Evolutionary conservation across 2,113 vertebrate species (phyloP).

Genomic region (Capreolus pygargus): DNA sequence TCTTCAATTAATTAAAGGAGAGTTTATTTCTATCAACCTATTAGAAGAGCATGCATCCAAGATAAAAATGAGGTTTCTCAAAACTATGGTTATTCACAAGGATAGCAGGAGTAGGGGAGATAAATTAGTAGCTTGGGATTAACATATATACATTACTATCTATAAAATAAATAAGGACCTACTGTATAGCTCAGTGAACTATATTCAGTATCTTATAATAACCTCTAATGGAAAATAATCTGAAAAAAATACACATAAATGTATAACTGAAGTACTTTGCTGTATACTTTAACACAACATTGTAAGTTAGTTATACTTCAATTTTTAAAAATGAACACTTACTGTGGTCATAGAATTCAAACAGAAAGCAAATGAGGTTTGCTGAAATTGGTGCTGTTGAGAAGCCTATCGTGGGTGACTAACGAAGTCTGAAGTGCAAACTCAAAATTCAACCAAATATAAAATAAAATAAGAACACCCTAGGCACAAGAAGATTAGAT

Average conservation of each 20-base stretch:
- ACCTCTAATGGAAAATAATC: not conserved
- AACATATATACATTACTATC: not conserved
- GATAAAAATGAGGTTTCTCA: not conserved
- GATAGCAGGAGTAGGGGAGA: not conserved
- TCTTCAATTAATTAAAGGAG: not conserved
- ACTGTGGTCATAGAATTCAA: not conserved
- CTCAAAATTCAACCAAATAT: not conserved
- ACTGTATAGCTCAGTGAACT: not conserved
- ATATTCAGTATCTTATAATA: not conserved
- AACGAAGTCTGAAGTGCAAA: not conserved
- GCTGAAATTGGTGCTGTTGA: not conserved
- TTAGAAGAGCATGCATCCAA: not conserved
- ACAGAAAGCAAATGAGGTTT: not conserved
- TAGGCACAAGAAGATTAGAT: not conserved
- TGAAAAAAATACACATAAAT: not conserved
- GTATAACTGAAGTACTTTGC: not conserved
- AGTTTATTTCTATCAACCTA: not conserved
- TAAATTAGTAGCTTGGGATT: not conserved
- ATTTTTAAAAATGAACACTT: not conserved
- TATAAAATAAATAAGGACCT: not conserved
- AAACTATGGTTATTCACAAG: not conserved
- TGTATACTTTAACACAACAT: not conserved
- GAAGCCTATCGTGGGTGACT: not conserved
- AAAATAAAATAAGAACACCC: not conserved
- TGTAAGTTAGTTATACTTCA: not conserved